phyloP scores from a whole-genome alignment of 2,888 invertebrate species.

The Phlogophora meticulosa region DNA sequence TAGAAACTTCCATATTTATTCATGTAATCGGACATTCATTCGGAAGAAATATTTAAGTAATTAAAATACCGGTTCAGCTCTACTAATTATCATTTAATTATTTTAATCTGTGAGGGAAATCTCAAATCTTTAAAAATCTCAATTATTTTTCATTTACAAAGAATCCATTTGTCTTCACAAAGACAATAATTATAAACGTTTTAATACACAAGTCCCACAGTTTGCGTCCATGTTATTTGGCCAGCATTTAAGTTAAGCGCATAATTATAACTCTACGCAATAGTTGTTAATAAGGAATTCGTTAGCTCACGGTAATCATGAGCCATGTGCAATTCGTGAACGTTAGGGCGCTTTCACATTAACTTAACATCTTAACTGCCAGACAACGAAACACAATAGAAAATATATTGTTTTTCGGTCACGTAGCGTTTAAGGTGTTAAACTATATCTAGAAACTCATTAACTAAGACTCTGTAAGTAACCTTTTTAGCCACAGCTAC shows the following conservation, averaged over 20 bases:
- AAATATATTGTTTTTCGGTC: no score
- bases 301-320: slow-evolving; percentile 48
- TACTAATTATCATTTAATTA: slow-evolving; percentile 18
- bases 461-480: no score
- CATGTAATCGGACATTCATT: slow-evolving; percentile 1
- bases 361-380: no score
- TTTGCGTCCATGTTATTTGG: slow-evolving; percentile 34
- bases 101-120: slow-evolving; percentile 42
- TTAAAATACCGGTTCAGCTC: background rate
- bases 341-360: slow-evolving; percentile 38
- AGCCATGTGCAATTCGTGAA: slow-evolving; percentile 27
- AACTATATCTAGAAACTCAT: no score
- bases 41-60: slow-evolving; percentile 5
- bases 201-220: slow-evolving; percentile 14
- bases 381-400: no score
- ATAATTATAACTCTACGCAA: slow-evolving; percentile 49
- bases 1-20: slow-evolving; percentile 9
- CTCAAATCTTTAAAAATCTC: slow-evolving; percentile 18
- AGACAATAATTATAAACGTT: slow-evolving; percentile 23
- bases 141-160: slow-evolving; percentile 2
- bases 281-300: slow-evolving; percentile 63
- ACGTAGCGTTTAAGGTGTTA: no score
- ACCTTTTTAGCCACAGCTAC: no score
- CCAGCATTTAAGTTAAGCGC: slow-evolving; percentile 49
- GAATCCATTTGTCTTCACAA: slow-evolving; percentile 40